phyloP scores from a whole-genome alignment of 2,888 invertebrate species.

The Campopleginae sp. region DNA sequence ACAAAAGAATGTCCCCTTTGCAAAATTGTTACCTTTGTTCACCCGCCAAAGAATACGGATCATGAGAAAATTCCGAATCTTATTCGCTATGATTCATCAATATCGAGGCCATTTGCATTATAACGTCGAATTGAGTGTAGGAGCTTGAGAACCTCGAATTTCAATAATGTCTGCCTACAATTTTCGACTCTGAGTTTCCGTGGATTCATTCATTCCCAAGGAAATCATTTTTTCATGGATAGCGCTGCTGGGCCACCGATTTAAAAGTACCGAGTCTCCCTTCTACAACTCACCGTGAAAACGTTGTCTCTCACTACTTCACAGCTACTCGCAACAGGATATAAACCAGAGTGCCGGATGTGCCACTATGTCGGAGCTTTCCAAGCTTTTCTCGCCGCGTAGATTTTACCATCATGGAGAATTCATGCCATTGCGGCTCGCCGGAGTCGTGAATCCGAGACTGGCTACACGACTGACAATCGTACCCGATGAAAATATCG shows the following conservation, averaged over 20 bases:
- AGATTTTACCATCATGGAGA: constrained; percentile 45
- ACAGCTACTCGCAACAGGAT: constrained; percentile 27
- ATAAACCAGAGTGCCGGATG: constrained; percentile 45
- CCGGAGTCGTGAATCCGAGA: constrained; percentile 37
- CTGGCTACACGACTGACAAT: not conserved
- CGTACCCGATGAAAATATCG: not conserved
- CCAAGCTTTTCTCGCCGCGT: constrained; percentile 26
- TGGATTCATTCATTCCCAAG: not conserved
- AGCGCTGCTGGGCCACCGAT: not conserved
- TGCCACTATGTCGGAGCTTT: not conserved
- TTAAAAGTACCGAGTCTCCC: not conserved
- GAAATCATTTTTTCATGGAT: not conserved
- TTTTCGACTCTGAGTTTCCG: not conserved
- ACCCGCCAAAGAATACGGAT: not conserved
- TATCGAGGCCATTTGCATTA: not conserved
- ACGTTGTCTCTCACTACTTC: constrained; percentile 23
- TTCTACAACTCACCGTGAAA: constrained; percentile 5
- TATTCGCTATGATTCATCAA: not conserved
- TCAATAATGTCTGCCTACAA: not conserved
- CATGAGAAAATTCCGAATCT: not conserved
- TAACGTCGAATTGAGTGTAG: not conserved
- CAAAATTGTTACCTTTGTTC: not conserved
- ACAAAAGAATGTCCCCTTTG: not conserved
- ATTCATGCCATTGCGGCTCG: constrained; percentile 42
- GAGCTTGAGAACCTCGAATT: not conserved